Evolutionary conservation across 2,797 vertebrate genomes (phyloP), one percentile per base, ranked within the genome.

Genomic region (Muscicapa comitata): DNA sequence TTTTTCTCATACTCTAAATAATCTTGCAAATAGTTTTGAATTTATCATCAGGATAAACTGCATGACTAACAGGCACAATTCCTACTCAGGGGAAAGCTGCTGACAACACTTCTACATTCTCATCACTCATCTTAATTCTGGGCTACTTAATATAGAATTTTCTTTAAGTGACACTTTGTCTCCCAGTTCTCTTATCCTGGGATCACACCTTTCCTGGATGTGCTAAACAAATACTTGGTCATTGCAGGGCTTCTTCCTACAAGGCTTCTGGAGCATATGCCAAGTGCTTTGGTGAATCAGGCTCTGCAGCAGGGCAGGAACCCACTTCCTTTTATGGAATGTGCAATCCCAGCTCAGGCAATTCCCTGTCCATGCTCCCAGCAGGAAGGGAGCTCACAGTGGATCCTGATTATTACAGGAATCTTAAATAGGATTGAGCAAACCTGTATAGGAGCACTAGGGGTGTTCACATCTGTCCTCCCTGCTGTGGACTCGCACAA

Each of bases 1-100:
- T 79, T 55, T 43, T 62, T 35, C 28, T 70, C 45, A 21, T 29
- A 26, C 21, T 48, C 43, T 71, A 84, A 94, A 86, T 92, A 92
- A 95, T 55, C 47, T 67, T 33, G 33, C 59, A 94, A 86, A 93
- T 72, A 66, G 48, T 81, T 96, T 11, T 76, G 73, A 50, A 81
- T 94, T 90, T 84, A 63, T 85, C 80, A 88, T 73, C 80, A 90
- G 88, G 71, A 84, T 90, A 90, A 95, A 86, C 80, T 70, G 71
- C 77, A 57, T 76, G 90, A 96, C 62, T 91, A 95, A 86, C 54
- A 78, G 66, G 58, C 43, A 1, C 59, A 72, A 81, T 43, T 81
- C 82, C 71, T 55, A 48, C 71, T 50, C 63, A 6, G 38, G 62
- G 74, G n/a, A 92, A 65, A 73, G 80, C 80, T 92, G 78, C 59